Evolutionary conservation across 2,888 invertebrate genomes (phyloP), one percentile per base, ranked within the genome.

Genomic region (Tenthredo livida): DNA sequence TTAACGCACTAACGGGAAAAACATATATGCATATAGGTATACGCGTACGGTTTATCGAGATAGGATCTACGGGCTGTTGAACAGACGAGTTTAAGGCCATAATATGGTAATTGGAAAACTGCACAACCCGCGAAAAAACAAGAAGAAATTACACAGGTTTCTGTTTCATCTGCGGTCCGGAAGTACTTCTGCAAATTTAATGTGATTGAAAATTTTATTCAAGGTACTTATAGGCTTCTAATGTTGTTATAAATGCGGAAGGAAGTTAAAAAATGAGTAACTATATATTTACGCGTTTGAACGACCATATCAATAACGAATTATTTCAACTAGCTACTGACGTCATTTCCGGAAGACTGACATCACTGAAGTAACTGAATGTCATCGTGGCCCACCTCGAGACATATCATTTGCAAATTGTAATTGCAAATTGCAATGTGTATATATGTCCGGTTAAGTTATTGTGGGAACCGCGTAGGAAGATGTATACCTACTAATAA

Each of bases 321-420:
- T 80, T 80, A 80, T 80, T 80, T 80, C 61, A 61, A 61, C 58
- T 50, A 80, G 29, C 25, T 61, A 77, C 61, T 67, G 67, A 83
- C 83, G 83, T 83, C 83, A 83, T 33, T 83, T 70, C 83, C 70
- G 33, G 70, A 83, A 83, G 17, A 58, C 80, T 80, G 80, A 80
- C 58, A 80, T 80, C 58, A 80, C 58, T 40, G 58, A 80, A 61
- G 80, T 83, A 67, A 47, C 29, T 25, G 70, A 65, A 70, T 83
- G 83, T 83, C 83, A 70, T 70, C 65, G 67, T 67, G 83, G 67
- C 83, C 83, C 83, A 83, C 83, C 83, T 67, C 37, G 83, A 61
- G 83, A 83, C 29, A 47, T 43, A 83, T 83, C 83, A 83, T 83
- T 83, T 83, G 83, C 83, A 70, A 83, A 83, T 83, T 83, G 83